Conservation (phyloP, 1,140 invertebrate genomes). For the Drosophila funebris region DNA sequence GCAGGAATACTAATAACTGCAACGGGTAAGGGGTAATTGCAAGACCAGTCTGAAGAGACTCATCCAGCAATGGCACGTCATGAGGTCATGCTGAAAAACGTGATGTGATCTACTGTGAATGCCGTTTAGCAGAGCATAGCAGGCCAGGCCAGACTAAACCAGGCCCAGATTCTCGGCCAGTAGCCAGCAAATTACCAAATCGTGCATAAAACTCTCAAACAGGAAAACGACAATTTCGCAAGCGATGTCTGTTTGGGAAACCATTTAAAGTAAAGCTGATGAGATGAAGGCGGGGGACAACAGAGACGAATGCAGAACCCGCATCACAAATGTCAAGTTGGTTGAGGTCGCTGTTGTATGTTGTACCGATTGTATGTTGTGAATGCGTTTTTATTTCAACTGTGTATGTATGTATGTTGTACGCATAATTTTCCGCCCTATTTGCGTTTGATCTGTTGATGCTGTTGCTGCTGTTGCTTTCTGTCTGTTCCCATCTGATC, state of each 20-base stretch:
- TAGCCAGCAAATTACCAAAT: constrained; percentile 71
- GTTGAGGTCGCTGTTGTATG: neutral
- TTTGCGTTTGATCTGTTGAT: constrained; percentile 53
- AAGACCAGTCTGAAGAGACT: constrained; percentile 5
- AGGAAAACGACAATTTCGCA: constrained; percentile 72
- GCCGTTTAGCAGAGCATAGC: constrained; percentile 5
- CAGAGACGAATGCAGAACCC: constrained; percentile 29
- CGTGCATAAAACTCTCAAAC: constrained; percentile 49
- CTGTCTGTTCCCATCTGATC: neutral
- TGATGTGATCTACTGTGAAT: constrained; percentile 58
- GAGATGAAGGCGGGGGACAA: neutral
- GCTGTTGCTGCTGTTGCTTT: neutral
- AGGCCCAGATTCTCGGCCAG: constrained; percentile 46
- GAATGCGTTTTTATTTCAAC: constrained; percentile 55
- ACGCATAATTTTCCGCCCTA: constrained; percentile 76
- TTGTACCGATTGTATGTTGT: neutral
- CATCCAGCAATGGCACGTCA: neutral
- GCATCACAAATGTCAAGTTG: constrained; percentile 63
- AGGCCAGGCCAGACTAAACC: neutral
- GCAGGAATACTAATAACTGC: neutral
- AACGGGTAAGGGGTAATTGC: constrained; percentile 24
- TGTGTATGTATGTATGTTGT: constrained; percentile 27
- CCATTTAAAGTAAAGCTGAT: constrained; percentile 17
- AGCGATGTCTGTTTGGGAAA: constrained; percentile 29
- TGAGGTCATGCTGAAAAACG: constrained; percentile 46